phyloP scores from a whole-genome alignment of 37 sponge, comb jelly and placozoan species.

The Aplysina aerophoba region DNA sequence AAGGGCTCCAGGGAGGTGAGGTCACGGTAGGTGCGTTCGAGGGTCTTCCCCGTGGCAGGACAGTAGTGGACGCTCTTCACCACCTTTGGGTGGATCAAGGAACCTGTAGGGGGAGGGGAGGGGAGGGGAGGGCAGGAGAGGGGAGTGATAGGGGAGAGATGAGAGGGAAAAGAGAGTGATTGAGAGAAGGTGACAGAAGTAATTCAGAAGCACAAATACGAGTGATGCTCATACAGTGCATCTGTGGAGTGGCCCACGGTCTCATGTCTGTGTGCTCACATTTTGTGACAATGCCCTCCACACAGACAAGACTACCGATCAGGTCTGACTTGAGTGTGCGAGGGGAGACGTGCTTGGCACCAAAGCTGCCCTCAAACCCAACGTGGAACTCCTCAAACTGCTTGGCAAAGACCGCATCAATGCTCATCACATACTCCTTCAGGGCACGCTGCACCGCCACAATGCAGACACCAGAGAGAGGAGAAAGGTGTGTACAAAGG shows the following conservation, averaged over 20 bases:
- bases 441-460: slow-evolving; percentile 83
- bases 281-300: slow-evolving; percentile 98
- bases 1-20: slow-evolving; percentile 93
- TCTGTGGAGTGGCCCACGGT: too few species aligned
- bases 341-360: slow-evolving; percentile 93
- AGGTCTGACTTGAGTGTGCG: slow-evolving; percentile 78
- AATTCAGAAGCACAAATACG: too few species aligned
- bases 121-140: neutral
- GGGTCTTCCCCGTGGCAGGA: slow-evolving; percentile 94
- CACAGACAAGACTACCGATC: slow-evolving; percentile 91
- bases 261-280: slow-evolving; percentile 44
- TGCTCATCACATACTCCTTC: slow-evolving; percentile 76
- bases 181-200: too few species aligned
- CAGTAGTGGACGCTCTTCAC: slow-evolving; percentile 99
- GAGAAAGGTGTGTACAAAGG: neutral
- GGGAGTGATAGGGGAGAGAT: neutral
- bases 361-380: slow-evolving; percentile 98
- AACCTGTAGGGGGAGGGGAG: slow-evolving; percentile 46
- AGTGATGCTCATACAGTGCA: neutral
- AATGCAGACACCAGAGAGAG: too few species aligned
- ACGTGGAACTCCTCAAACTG: slow-evolving; percentile 90
- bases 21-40: slow-evolving; percentile 93
- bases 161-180: neutral
- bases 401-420: slow-evolving; percentile 87
- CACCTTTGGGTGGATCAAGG: slow-evolving; percentile 90